phyloP scores from a whole-genome alignment of 2,113 vertebrate species.

The Podocnemis expansa region DNA sequence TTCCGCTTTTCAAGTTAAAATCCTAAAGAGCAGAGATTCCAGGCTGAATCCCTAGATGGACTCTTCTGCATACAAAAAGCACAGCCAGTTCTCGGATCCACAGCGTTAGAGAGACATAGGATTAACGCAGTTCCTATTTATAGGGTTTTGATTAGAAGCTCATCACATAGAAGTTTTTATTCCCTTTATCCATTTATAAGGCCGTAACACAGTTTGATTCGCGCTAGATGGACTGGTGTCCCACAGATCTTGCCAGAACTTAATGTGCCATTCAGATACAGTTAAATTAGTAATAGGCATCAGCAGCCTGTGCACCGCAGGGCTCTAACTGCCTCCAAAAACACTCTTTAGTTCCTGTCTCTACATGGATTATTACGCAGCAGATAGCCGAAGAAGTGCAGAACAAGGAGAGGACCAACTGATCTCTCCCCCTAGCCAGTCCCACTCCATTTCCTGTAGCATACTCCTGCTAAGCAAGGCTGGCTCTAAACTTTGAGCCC shows the following conservation, averaged over 20 bases:
- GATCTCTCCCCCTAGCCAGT: rapidly evolving
- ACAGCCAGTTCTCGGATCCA: conserved; percentile 6
- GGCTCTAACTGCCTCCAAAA: conserved; percentile 38
- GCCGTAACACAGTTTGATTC: conserved; percentile 71
- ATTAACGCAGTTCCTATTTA: conserved; percentile 71
- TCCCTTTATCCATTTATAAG: conserved; percentile 76
- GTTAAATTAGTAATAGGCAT: conserved; percentile 69
- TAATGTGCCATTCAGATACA: conserved; percentile 70
- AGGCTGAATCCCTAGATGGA: conserved; percentile 58
- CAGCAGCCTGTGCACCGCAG: conserved; percentile 46
- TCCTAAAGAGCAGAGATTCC: conserved; percentile 58
- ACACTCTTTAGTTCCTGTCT: neutral
- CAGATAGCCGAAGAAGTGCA: neutral
- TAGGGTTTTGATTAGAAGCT: conserved; percentile 75
- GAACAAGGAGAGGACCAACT: neutral
- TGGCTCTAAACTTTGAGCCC: neutral
- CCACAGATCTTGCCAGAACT: conserved; percentile 67
- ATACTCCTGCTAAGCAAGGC: neutral
- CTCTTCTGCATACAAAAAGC: conserved; percentile 57
- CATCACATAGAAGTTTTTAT: conserved; percentile 67
- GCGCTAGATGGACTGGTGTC: conserved; percentile 55
- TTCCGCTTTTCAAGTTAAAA: conserved; percentile 45
- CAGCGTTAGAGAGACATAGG: neutral
- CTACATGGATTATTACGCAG: rapidly evolving
- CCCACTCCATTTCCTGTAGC: neutral